Conservation (phyloP, 2,113 vertebrate species). For the Ancistrus triradiatus region DNA sequence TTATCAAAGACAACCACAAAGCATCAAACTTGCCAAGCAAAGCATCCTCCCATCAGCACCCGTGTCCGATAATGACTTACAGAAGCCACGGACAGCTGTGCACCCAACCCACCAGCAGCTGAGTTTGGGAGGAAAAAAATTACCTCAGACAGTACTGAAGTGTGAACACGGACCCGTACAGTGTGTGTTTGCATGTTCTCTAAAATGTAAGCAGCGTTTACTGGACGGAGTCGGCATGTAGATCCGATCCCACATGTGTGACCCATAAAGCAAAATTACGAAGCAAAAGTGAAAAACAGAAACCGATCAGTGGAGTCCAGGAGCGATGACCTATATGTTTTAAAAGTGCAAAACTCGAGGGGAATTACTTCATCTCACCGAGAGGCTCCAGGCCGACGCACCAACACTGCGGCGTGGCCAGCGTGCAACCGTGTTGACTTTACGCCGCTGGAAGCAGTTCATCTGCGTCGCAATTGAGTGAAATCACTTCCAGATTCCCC, state of each 20-base stretch:
- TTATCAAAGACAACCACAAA: constrained; percentile 19
- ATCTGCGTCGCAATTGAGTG: constrained; percentile 75
- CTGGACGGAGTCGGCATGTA: not conserved
- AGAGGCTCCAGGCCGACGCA: constrained; percentile 68
- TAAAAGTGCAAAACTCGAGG: constrained; percentile 75
- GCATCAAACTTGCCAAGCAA: constrained; percentile 35
- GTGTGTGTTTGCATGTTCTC: not conserved
- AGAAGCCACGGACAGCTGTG: constrained; percentile 35
- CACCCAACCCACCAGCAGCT: constrained; percentile 5
- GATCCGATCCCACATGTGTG: constrained; percentile 56
- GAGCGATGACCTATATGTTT: constrained; percentile 62
- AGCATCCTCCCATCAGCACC: constrained; percentile 40
- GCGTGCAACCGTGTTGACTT: constrained; percentile 78
- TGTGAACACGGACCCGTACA: constrained; percentile 7
- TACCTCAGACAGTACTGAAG: constrained; percentile 12
- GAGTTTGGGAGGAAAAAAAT: constrained; percentile 8
- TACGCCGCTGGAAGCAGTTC: constrained; percentile 78
- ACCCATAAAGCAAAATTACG: constrained; percentile 68
- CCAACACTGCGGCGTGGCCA: constrained; percentile 64
- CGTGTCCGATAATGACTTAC: constrained; percentile 41
- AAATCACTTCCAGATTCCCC: constrained; percentile 84
- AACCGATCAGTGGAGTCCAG: constrained; percentile 17
- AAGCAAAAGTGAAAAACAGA: constrained; percentile 24
- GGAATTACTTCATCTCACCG: constrained; percentile 83
- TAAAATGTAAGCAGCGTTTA: not conserved